Evolutionary conservation across 2,797 vertebrate genomes (phyloP).

Genomic region (Odontamblyopus lacepedii): DNA sequence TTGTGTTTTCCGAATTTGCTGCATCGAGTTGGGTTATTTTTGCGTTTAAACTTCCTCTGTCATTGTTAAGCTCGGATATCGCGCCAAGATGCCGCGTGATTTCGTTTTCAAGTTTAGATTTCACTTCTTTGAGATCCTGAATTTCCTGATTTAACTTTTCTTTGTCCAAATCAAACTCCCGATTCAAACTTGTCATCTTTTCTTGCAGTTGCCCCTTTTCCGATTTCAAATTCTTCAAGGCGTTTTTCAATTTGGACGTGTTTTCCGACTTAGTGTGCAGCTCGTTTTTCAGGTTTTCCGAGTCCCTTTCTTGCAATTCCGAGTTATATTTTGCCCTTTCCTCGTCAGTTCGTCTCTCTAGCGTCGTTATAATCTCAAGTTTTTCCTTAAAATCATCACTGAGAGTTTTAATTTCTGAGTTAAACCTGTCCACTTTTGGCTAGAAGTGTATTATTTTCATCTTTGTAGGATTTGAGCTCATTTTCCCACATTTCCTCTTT

Average conservation of each 20-base stretch:
- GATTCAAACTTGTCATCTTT: constrained; percentile 32
- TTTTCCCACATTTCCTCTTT: constrained; percentile 74
- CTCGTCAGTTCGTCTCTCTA: constrained; percentile 73
- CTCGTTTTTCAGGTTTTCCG: constrained; percentile 67
- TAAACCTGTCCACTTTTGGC: constrained; percentile 74
- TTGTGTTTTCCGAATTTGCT: constrained; percentile 56
- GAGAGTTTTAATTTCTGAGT: constrained; percentile 68
- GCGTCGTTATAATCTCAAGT: constrained; percentile 66
- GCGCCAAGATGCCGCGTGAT: constrained; percentile 54
- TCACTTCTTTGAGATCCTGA: constrained; percentile 68
- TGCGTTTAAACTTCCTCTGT: constrained; percentile 66
- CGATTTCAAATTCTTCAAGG: constrained; percentile 51
- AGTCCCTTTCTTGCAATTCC: constrained; percentile 71
- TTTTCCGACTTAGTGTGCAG: constrained; percentile 72
- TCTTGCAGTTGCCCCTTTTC: constrained; percentile 74
- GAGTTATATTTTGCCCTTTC: constrained; percentile 66
- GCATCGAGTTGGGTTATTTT: constrained; percentile 63
- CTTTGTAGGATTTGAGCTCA: constrained; percentile 83
- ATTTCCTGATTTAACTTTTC: constrained; percentile 62
- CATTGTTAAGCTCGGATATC: constrained; percentile 55
- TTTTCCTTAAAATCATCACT: constrained; percentile 73
- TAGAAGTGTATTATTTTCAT: constrained; percentile 79
- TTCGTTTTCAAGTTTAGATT: constrained; percentile 68
- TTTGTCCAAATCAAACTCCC: constrained; percentile 69
- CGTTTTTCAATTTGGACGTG: constrained; percentile 68